Conservation (phyloP, 2,888 invertebrate species). For the Sinopyrophorus schimmeli region DNA sequence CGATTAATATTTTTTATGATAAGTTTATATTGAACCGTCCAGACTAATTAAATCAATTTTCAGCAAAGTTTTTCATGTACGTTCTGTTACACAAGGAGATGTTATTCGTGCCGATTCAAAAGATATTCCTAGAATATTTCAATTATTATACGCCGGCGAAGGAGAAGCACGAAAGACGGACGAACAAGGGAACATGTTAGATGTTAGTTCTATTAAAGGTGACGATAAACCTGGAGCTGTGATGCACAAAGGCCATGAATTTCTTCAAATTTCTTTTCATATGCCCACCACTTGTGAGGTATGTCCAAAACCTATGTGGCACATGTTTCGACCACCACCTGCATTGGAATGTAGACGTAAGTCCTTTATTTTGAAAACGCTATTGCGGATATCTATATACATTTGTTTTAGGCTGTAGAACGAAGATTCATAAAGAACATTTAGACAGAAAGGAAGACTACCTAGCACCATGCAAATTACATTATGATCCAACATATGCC, state of each 20-base stretch:
- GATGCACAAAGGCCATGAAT: constrained; percentile 91
- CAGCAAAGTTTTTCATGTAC: constrained; percentile 98
- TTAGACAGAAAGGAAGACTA: constrained; percentile 81
- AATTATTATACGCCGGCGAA: constrained; percentile 95
- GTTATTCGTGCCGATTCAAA: constrained; percentile 98
- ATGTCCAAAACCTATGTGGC: constrained; percentile 96
- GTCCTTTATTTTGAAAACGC: constrained; percentile 43
- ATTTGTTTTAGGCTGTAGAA: constrained; percentile 77
- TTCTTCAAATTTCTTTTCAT: constrained; percentile 94
- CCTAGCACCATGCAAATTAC: constrained; percentile 94
- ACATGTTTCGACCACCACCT: constrained; percentile 96
- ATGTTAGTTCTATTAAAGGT: constrained; percentile 59
- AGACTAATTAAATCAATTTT: constrained; percentile 34
- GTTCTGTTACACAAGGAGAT: constrained; percentile 98
- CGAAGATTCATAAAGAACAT: constrained; percentile 98
- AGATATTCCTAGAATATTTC: constrained; percentile 98
- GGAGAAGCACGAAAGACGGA: constrained; percentile 86
- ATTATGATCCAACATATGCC: constrained; percentile 91
- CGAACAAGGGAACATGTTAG: constrained; percentile 58
- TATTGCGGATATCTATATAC: constrained; percentile 10
- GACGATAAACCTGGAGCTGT: constrained; percentile 66
- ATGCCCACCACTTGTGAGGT: constrained; percentile 98
- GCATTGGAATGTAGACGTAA: constrained; percentile 95
- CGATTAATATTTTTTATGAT: neutral
- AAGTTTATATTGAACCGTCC: constrained; percentile 3